Base-by-base conservation (phyloP, 2,888 invertebrate genomes). In the Griposia aprilina region DNA sequence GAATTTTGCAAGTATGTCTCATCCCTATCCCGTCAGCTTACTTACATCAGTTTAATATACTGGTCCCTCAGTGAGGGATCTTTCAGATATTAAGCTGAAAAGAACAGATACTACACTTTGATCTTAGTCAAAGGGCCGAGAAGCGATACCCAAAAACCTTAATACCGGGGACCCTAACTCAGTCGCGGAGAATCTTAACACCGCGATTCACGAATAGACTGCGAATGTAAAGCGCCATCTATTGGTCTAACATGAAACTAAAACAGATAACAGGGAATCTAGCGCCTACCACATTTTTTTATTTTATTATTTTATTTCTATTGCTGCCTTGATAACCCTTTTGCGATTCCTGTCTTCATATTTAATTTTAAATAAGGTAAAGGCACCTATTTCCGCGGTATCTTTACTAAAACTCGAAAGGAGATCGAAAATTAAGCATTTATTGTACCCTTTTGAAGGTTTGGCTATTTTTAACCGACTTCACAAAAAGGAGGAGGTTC, bases 41-140 rank as follows among this genome's bases (percentile, higher is more conserved):
- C 17, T 45, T n/a, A 36, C 41, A 45, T n/a, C 65, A 41, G n/a
- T 10, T n/a, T 65, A 65, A n/a, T 41, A 41, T n/a, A 65, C 41
- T 41, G n/a, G 17, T 45, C 41, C n/a, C n/a, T 45, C n/a, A n/a
- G 17, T 17, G 65, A 65, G 41, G 41, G n/a, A 41, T 17, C 65
- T 65, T 65, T 41, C 41, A 82, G 82, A 81, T 73, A 83, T 74
- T 71, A 80, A 74, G 67, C 71, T 75, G 80, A 82, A 83, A 74
- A 76, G 55, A 76, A 83, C 68, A 80, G 65, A 77, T 83, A 77
- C 72, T 78, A 74, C 75, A 83, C 73, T 79, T 79, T 76, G 79
- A 68, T 80, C 73, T 80, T 63, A 79, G 73, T 57, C 80, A 63
- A 67, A 50, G 62, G 67, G 72, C 67, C 66, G 70, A 78, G 79